These are phyloP conservation scores for Drosophila pruinosa DNA, from an alignment of 1,140 invertebrate species.

Conservation along the genomic window DNA sequence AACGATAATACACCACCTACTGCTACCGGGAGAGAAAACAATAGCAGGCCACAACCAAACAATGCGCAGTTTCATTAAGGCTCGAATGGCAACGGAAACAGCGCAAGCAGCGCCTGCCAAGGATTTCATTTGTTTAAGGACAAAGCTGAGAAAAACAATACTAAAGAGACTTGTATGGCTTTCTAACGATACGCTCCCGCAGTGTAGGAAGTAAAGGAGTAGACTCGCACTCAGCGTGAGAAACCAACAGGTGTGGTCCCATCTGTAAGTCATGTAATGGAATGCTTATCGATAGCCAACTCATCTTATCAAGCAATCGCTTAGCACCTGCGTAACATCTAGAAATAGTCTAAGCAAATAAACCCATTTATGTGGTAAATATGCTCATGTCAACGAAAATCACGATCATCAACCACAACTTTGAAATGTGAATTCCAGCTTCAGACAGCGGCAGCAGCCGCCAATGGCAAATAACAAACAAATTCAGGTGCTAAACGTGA, in stretches of 20 bases:
- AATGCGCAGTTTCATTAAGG: slow-evolving; percentile 20
- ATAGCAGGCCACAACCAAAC: slow-evolving; percentile 1
- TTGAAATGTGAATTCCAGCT: slow-evolving; percentile 5
- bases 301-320: slow-evolving; percentile 48
- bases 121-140: slow-evolving; percentile 24
- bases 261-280: not conserved
- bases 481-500: slow-evolving; percentile 57
- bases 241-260: slow-evolving; percentile 41
- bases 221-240: slow-evolving; percentile 19
- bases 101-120: slow-evolving; percentile 43
- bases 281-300: not conserved
- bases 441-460: slow-evolving; percentile 13
- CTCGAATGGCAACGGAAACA: slow-evolving; percentile 39
- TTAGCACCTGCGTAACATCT: slow-evolving; percentile 61
- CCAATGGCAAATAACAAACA: slow-evolving; percentile 23
- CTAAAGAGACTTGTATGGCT: slow-evolving; percentile 32
- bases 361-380: slow-evolving; percentile 74
- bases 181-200: slow-evolving; percentile 18
- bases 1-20: slow-evolving; percentile 39
- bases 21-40: slow-evolving; percentile 15
- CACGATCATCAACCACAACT: slow-evolving; percentile 48
- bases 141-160: slow-evolving; percentile 14
- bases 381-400: slow-evolving; percentile 70
- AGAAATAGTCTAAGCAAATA: slow-evolving; percentile 54
- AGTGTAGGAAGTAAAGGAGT: not conserved